These are phyloP conservation scores for Linyphia triangularis DNA, from an alignment of 2,888 invertebrate species.

Conservation along the genomic window DNA sequence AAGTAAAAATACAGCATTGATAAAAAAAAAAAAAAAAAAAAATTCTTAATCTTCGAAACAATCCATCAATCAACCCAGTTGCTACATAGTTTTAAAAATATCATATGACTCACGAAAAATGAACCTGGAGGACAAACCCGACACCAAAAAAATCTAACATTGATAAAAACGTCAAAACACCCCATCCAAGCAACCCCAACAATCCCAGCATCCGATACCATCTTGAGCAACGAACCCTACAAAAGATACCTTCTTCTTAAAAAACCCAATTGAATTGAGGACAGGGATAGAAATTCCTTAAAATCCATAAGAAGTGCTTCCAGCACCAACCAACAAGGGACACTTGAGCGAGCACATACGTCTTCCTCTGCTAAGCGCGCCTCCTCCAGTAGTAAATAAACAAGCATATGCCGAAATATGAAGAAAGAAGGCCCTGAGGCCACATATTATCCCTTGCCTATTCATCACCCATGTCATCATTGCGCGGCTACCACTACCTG, in stretches of 20 bases:
- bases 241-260: not conserved
- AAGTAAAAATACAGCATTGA: too few relatives aligned
- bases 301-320: not conserved
- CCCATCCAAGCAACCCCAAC: too few relatives aligned
- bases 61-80: too few relatives aligned
- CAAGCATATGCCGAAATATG: constrained; percentile 21
- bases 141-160: too few relatives aligned
- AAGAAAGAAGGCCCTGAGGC: constrained; percentile 39
- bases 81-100: too few relatives aligned
- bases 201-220: not conserved
- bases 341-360: constrained; percentile 31
- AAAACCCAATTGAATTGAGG: not conserved
- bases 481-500: constrained; percentile 63
- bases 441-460: constrained; percentile 40
- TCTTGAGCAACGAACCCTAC: constrained; percentile 5
- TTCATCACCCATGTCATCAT: constrained; percentile 69
- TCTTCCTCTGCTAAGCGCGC: constrained; percentile 33
- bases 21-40: too few relatives aligned
- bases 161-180: too few relatives aligned
- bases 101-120: too few relatives aligned
- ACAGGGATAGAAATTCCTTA: not conserved
- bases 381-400: constrained; percentile 48
- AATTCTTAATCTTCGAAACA: too few relatives aligned
- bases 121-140: too few relatives aligned
- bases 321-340: not conserved